A percentile compares a stretch with the other conserved stretches of the same genome.
These are phyloP conservation scores for Strigamia transsilvanica DNA, from an alignment of 2,888 invertebrate species.

Conservation along the genomic window DNA sequence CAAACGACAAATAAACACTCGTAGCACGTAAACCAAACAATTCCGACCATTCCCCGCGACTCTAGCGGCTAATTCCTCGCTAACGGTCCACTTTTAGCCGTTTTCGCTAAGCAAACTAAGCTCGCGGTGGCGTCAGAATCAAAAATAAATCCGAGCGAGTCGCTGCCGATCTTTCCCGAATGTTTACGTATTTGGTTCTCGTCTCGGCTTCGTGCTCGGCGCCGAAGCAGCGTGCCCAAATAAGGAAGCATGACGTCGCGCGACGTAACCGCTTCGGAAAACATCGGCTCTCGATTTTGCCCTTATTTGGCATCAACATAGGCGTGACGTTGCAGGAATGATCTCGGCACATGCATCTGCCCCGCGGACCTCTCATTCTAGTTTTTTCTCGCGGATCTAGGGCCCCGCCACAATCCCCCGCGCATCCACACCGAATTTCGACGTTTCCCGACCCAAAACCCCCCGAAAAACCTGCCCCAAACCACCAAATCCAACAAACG, in stretches of 20 bases:
- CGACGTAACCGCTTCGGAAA: conserved; percentile 59
- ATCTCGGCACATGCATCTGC: background rate
- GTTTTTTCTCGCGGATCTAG: too few relatives aligned
- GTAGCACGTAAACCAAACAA: too few relatives aligned
- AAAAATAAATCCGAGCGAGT: conserved; percentile 6
- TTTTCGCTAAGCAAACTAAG: too few relatives aligned
- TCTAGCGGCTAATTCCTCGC: too few relatives aligned
- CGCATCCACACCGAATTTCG: too few relatives aligned
- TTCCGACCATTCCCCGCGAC: too few relatives aligned
- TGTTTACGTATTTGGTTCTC: background rate
- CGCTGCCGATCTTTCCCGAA: conserved; percentile 9
- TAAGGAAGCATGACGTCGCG: background rate
- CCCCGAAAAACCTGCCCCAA: too few relatives aligned
- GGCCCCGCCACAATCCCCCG: too few relatives aligned
- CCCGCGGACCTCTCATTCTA: too few relatives aligned
- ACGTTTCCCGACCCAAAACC: too few relatives aligned
- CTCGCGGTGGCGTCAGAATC: background rate
- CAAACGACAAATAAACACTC: too few relatives aligned
- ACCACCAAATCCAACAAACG: background rate
- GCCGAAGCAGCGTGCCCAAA: background rate
- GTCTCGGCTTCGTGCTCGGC: background rate
- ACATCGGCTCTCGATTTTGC: conserved; percentile 60
- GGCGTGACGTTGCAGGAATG: background rate
- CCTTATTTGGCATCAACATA: conserved; percentile 59
- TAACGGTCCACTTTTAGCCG: too few relatives aligned